Base-by-base conservation (phyloP, 2,888 invertebrate genomes). In the Drosophila birchii region DNA sequence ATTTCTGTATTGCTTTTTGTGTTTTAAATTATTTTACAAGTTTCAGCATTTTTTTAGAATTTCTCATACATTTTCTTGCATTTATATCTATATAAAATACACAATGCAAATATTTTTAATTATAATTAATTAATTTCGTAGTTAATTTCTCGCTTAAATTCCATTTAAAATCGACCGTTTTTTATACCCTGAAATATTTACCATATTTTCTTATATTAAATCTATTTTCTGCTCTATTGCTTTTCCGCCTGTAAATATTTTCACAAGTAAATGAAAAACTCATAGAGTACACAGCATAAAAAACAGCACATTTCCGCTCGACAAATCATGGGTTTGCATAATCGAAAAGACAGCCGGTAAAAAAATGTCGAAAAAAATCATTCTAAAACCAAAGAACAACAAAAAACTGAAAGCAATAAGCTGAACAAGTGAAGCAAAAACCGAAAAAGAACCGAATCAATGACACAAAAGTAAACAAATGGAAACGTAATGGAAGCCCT, bases 401-500 rank as follows among this genome's bases (percentile, higher is more conserved):
- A 38, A 36, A 55, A 36, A 47, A 45, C n/a, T 45, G 18, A 34
- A 36, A 36, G 16, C 49, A 41, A 51, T 51, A 51, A 51, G 51
- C 34, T 51, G 29, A 20, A 39, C 38, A 43, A 20, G 49, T 26
- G 32, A 63, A 47, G 26, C 29, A 53, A 18, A 77, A 67, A 62
- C 34, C 54, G 32, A 59, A 69, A 57, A 43, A 49, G 45, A 69
- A 79, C 61, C 58, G 63, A 84, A 67, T 69, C 81, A 78, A 78
- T 79, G 63, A 69, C 76, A 81, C 51, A 51, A 51, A 67, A 56
- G 81, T 79, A 78, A 81, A 76, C 68, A 71, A 44, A 67, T 51
- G 49, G 23, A 47, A 74, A 75, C 71, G 66, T 55, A 79, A 70
- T 76, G 54, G 82, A 81, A 81, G 67, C 85, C 85, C 64, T 69